A percentile compares a stretch with the other conserved stretches of the same genome.
Conservation (phyloP, 2,797 vertebrate species). For the Tadarida brasiliensis region DNA sequence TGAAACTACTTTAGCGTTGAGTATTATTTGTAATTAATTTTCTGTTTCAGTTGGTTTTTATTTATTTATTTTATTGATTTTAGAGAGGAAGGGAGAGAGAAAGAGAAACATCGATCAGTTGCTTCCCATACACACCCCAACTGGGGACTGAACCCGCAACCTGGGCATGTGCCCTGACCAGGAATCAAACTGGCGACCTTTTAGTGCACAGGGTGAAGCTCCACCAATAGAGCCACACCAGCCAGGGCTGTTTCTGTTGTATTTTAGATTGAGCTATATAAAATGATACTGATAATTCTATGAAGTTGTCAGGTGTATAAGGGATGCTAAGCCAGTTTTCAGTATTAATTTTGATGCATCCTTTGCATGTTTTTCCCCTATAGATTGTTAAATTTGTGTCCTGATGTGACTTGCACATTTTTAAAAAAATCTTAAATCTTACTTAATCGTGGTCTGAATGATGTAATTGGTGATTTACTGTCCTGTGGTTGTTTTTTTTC, state of each 20-base stretch:
- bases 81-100: no score
- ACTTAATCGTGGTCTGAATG: conserved; percentile 72
- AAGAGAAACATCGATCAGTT: no score
- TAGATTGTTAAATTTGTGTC: conserved; percentile 71
- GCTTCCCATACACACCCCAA: no score
- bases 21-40: conserved; percentile 66
- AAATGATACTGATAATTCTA: conserved; percentile 58
- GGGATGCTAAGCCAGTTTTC: conserved; percentile 48
- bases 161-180: no score
- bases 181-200: no score
- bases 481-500: conserved; percentile 62
- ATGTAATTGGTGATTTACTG: conserved; percentile 75
- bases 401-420: conserved; percentile 73
- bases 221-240: no score
- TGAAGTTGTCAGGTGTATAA: conserved; percentile 55
- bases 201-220: no score
- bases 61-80: no score
- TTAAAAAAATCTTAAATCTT: conserved; percentile 61
- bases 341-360: conserved; percentile 58
- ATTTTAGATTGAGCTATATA: conserved; percentile 61
- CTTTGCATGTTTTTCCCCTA: conserved; percentile 51
- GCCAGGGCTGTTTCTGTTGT: conserved; percentile 24
- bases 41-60: conserved; percentile 60
- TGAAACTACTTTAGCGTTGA: conserved; percentile 62
- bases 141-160: no score